Evolutionary conservation across 2,888 invertebrate species (phyloP).

Genomic region (Myopa testacea): DNA sequence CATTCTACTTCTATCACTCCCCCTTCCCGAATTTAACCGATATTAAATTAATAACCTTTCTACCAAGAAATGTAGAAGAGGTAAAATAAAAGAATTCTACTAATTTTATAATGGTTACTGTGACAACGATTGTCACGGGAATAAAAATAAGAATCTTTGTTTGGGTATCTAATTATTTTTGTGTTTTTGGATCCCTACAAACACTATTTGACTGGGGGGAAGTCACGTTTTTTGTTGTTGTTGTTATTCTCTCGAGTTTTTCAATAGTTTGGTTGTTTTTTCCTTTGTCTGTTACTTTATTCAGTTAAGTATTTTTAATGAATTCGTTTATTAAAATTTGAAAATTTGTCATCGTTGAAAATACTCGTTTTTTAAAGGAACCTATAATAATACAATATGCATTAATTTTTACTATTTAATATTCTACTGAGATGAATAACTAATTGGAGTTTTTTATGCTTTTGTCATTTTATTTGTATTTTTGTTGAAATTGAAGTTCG

Average conservation of each 20-base stretch:
- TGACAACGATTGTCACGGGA: background rate
- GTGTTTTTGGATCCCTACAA: background rate
- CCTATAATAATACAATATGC: too few relatives aligned
- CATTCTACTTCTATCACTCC: background rate
- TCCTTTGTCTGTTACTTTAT: background rate
- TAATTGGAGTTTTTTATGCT: background rate
- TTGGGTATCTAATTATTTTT: background rate
- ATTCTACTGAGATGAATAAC: too few relatives aligned
- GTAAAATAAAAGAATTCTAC: background rate
- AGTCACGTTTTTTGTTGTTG: constrained; percentile 39
- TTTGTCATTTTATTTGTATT: constrained; percentile 6
- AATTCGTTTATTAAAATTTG: background rate
- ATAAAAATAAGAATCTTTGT: background rate
- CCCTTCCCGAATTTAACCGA: background rate
- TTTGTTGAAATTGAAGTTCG: background rate
- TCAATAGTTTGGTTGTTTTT: constrained; percentile 10
- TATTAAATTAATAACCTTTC: background rate
- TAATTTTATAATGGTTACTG: background rate
- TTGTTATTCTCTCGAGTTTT: constrained; percentile 10
- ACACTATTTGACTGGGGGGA: constrained; percentile 19
- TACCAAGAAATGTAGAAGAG: background rate
- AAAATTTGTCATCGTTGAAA: constrained; percentile 9
- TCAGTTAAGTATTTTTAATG: constrained; percentile 20
- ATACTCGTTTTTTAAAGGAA: background rate
- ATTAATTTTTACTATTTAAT: too few relatives aligned